A percentile compares a stretch with the other conserved stretches of the same genome.
These are phyloP conservation scores for Stomorhina lunata DNA, from an alignment of 2,888 invertebrate species.

Conservation along the genomic window DNA sequence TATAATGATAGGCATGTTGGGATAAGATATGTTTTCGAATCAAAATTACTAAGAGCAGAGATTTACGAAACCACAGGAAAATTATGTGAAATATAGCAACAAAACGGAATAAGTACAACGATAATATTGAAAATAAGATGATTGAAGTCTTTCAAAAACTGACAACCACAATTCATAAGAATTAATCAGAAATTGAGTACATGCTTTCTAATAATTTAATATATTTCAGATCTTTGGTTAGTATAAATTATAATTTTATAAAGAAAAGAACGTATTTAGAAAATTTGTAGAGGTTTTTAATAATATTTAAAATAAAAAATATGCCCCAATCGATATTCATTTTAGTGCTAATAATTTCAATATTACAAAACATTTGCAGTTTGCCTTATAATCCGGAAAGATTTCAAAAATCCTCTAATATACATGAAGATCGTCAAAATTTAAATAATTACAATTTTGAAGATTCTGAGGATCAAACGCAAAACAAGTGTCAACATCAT, in stretches of 20 bases:
- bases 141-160: too few relatives aligned
- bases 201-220: too few relatives aligned
- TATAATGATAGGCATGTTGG: too few relatives aligned
- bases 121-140: too few relatives aligned
- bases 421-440: slow-evolving; percentile 7
- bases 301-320: background rate
- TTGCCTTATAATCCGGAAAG: background rate
- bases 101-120: too few relatives aligned
- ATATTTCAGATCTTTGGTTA: background rate
- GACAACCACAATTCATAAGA: too few relatives aligned
- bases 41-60: too few relatives aligned
- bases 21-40: too few relatives aligned
- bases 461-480: slow-evolving; percentile 20
- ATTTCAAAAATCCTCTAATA: background rate
- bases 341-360: background rate
- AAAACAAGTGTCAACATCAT: background rate
- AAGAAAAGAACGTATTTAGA: background rate
- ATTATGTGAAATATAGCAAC: too few relatives aligned
- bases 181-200: too few relatives aligned
- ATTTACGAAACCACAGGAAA: too few relatives aligned
- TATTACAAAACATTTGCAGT: background rate
- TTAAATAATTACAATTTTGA: slow-evolving; percentile 55
- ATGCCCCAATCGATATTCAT: background rate
- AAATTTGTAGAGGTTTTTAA: too few relatives aligned
- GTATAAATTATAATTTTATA: slow-evolving; percentile 8